Conservation (phyloP, 2,113 vertebrate species). For the Corythaixoides concolor region DNA sequence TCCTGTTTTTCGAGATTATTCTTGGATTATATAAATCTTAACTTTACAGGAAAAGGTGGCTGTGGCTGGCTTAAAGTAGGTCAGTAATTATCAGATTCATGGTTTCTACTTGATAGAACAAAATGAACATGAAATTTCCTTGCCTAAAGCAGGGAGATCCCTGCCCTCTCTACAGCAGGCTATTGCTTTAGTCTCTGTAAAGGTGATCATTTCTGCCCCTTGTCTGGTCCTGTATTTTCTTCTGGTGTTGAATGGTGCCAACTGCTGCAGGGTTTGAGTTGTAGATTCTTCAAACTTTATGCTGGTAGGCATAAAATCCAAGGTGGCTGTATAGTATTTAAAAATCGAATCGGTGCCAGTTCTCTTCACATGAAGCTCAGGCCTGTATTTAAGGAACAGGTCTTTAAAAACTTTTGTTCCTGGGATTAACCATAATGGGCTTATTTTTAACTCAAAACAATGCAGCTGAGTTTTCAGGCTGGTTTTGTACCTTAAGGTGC, state of each 20-base stretch:
- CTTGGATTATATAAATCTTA: neutral
- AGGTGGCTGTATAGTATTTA: neutral
- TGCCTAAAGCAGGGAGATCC: neutral
- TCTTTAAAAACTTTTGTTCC: neutral
- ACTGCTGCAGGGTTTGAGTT: neutral
- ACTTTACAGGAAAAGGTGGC: neutral
- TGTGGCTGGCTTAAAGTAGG: conserved; percentile 12
- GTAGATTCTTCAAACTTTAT: neutral
- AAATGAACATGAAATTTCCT: neutral
- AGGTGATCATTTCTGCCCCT: neutral
- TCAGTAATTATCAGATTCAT: conserved; percentile 3
- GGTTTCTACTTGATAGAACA: neutral
- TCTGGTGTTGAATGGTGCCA: neutral
- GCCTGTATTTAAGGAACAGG: neutral
- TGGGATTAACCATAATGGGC: neutral
- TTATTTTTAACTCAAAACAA: neutral
- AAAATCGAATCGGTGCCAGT: neutral
- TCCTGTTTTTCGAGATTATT: neutral
- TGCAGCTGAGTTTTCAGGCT: neutral
- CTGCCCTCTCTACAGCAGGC: neutral
- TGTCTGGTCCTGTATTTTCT: neutral
- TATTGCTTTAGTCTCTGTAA: neutral
- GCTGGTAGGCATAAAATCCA: neutral
- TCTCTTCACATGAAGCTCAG: neutral
- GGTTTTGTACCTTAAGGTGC: neutral